Conservation (phyloP, 2,797 vertebrate species). For the Gallinago solitaria region DNA sequence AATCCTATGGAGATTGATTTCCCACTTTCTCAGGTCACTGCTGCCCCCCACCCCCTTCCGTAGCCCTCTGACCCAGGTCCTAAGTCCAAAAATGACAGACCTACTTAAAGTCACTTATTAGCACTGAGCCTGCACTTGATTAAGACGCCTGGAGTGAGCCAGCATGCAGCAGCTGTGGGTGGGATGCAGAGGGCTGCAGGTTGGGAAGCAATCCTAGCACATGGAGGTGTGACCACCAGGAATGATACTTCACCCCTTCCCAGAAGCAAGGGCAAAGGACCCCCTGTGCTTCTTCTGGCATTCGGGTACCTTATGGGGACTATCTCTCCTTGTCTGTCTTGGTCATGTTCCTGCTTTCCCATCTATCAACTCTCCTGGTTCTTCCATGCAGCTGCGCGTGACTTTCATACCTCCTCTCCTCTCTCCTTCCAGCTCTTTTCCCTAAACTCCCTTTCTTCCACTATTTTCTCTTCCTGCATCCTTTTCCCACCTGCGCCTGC, state of each 20-base stretch:
- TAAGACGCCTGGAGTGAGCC: not conserved
- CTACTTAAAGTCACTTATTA: constrained; percentile 31
- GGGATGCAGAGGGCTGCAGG: not conserved
- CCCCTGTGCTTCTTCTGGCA: not conserved
- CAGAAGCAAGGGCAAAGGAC: not conserved
- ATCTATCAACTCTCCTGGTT: not conserved
- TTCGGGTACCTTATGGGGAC: not conserved
- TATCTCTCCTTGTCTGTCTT: not conserved
- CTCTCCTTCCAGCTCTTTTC: not conserved
- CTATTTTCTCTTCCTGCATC: not conserved
- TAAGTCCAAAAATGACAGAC: not conserved
- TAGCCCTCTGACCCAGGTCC: not conserved
- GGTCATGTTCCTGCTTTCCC: not conserved
- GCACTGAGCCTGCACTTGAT: not conserved
- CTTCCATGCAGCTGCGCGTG: not conserved
- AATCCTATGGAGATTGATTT: not conserved
- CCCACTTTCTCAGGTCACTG: not conserved
- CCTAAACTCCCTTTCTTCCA: not conserved
- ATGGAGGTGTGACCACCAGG: not conserved
- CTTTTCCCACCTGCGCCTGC: rapidly evolving
- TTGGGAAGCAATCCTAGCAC: not conserved
- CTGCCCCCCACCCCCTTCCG: rapidly evolving
- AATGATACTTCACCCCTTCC: not conserved
- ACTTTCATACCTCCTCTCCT: not conserved
- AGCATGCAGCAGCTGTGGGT: not conserved